These are phyloP conservation scores for Tiliacea citrago DNA, from an alignment of 2,888 invertebrate species.

Conservation along the genomic window DNA sequence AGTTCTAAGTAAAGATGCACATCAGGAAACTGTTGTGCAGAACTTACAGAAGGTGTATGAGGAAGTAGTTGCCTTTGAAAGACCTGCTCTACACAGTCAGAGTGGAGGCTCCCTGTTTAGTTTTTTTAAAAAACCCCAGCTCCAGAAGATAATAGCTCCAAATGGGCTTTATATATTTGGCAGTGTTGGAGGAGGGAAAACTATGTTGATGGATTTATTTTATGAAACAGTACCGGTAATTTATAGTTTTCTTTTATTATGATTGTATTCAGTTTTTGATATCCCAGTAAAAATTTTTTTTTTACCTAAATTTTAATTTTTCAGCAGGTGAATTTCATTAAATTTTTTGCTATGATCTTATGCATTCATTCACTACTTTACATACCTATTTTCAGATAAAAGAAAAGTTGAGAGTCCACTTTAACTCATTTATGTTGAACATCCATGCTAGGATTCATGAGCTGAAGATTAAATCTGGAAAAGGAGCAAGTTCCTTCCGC, in stretches of 20 bases:
- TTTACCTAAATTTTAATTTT: background rate
- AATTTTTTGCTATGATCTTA: background rate
- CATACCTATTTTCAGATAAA: slow-evolving; percentile 88
- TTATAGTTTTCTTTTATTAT: background rate
- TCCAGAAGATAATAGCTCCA: slow-evolving; percentile 90
- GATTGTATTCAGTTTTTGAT: background rate
- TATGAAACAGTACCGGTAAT: slow-evolving; percentile 92
- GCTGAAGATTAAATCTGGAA: slow-evolving; percentile 92
- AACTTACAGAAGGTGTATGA: slow-evolving; percentile 93
- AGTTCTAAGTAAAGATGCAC: slow-evolving; percentile 92
- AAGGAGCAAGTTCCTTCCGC: slow-evolving; percentile 86
- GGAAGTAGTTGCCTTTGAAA: slow-evolving; percentile 91
- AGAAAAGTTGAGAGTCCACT: slow-evolving; percentile 96
- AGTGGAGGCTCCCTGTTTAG: slow-evolving; percentile 77
- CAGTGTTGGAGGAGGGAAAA: slow-evolving; percentile 98
- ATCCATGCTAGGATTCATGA: slow-evolving; percentile 97
- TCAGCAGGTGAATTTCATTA: background rate
- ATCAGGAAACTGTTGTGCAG: slow-evolving; percentile 93
- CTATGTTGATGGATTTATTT: slow-evolving; percentile 99
- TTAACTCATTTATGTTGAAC: slow-evolving; percentile 99
- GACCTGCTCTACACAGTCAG: slow-evolving; percentile 73
- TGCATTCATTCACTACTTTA: background rate
- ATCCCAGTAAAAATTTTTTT: no score
- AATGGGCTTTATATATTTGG: slow-evolving; percentile 97
- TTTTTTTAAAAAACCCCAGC: slow-evolving; percentile 81